Base-by-base conservation (phyloP, 37 sponge, comb jelly and placozoan species). In the Cliona cf. orientalis region DNA sequence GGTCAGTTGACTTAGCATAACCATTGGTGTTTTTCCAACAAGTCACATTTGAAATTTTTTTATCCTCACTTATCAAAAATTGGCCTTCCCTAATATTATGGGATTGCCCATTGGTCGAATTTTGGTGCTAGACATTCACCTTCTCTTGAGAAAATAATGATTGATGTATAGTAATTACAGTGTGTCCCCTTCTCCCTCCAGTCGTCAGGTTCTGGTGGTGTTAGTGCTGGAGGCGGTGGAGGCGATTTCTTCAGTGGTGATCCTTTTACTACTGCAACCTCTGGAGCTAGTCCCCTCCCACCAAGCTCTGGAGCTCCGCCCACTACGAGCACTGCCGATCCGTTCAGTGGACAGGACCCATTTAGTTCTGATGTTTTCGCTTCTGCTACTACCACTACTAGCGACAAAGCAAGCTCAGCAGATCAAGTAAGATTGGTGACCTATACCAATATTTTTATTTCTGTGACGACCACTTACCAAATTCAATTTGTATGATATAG, bases 341-440 rank as follows among this genome's bases (percentile, higher is more conserved):
- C 84, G 19, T 84, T 84, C 58, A 84, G 84, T 75, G 84, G 84
- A 11, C 84, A 84, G 28, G 84, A 84, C 32, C 84, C 84, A 3
- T 84, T 84, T 66, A 45, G 53, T 31, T 58, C 71, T 0, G 81
- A 80, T 43, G 71, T 71, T 21, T 80, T 80, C 38, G 42, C 67
- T 39, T 57, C 53, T 1, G 23, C 77, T 56, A 34, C 39, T 2
- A 69, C 41, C 3, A 40, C 14, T 42, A 2, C 11, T 3, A 59
- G 21, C 23, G 17, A 22, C 42, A 58, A 26, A 74, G 14, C 2
- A 35, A 35, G 33, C 36, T 36, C 36, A n/a, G 67, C n/a, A n/a
- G n/a, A n/a, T n/a, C n/a, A n/a, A n/a, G n/a, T n/a, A n/a, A n/a
- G n/a, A n/a, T n/a, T n/a, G n/a, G n/a, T n/a, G n/a, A n/a, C n/a